Base-by-base conservation (phyloP, 2,797 vertebrate genomes). In the Falco berigora region DNA sequence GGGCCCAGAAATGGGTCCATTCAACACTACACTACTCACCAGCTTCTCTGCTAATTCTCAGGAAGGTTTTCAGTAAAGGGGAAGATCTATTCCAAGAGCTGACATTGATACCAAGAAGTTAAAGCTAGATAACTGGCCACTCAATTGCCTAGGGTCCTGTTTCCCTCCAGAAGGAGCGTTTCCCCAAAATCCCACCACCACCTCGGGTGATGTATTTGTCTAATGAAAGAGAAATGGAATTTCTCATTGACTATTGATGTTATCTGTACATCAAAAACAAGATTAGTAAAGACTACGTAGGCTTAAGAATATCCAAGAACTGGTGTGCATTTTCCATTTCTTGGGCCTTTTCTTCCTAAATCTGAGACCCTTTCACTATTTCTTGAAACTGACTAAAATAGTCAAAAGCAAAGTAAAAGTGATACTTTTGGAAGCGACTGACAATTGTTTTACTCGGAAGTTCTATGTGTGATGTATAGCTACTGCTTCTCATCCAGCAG, bases 41-140 rank as follows among this genome's bases (percentile, higher is more conserved):
- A 55, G 86, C 67, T 82, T 68, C 93, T 95, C 67, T 90, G 67
- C 79, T 92, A 83, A 75, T 88, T 76, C 76, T 90, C 86, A 86
- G 82, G 85, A 88, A 95, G 83, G 56, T 85, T 34, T 1, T 82
- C 89, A 81, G 86, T 85, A 78, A 95, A 59, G 44, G 82, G 75
- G 75, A 74, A 80, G 71, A 94, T 78, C 67, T 92, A 85, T 86
- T 95, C 62, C 82, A 90, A 92, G 67, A 88, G 89, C 86, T 88
- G 86, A 93, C 87, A 95, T 68, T 79, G 83, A 94, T 79, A 94
- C 62, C 79, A 75, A 90, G 79, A 88, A 75, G 63, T 88, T 90
- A 94, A 90, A 90, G 72, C 83, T 90, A 59, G 71, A 18, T 55
- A 92, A 58, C 4, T 58, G 83, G 75, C 72, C 27, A 42, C 59